Evolutionary conservation across 1,140 invertebrate genomes (phyloP).

Genomic region (Drosophila sulfurigaster): DNA sequence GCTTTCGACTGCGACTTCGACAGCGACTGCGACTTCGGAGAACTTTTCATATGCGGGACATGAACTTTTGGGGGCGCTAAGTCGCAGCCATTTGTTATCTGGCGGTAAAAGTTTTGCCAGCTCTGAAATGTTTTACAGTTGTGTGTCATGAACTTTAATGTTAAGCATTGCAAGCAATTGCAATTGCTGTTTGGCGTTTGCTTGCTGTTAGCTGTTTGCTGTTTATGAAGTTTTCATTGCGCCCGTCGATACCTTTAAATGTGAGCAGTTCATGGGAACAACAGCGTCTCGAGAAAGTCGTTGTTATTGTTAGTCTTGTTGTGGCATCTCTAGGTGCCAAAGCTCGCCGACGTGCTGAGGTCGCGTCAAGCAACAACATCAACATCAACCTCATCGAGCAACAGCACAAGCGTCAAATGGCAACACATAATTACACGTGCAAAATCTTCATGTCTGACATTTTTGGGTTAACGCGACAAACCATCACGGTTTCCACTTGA

Average conservation of each 20-base stretch:
- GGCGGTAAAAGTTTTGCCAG: conserved; percentile 71
- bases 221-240: conserved; percentile 54
- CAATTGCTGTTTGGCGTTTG: conserved; percentile 11
- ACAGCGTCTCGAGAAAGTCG: conserved; percentile 64
- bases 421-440: conserved; percentile 23
- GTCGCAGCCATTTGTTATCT: conserved; percentile 78
- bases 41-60: conserved; percentile 77
- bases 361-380: conserved; percentile 32
- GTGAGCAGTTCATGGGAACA: conserved; percentile 81
- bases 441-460: conserved; percentile 57
- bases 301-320: conserved; percentile 51
- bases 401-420: conserved; percentile 6
- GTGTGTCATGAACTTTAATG: conserved; percentile 82
- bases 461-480: conserved; percentile 78
- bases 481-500: conserved; percentile 27
- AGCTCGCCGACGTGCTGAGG: conserved; percentile 55
- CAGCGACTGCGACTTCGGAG: conserved; percentile 1
- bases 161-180: conserved; percentile 63
- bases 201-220: conserved; percentile 27
- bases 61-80: conserved; percentile 81
- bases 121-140: conserved; percentile 80
- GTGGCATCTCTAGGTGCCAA: conserved; percentile 55
- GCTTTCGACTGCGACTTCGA: background rate
- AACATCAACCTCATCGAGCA: background rate
- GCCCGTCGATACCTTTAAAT: conserved; percentile 73